Evolutionary conservation across 1,140 invertebrate genomes (phyloP).

Genomic region (Lucilia sericata): DNA sequence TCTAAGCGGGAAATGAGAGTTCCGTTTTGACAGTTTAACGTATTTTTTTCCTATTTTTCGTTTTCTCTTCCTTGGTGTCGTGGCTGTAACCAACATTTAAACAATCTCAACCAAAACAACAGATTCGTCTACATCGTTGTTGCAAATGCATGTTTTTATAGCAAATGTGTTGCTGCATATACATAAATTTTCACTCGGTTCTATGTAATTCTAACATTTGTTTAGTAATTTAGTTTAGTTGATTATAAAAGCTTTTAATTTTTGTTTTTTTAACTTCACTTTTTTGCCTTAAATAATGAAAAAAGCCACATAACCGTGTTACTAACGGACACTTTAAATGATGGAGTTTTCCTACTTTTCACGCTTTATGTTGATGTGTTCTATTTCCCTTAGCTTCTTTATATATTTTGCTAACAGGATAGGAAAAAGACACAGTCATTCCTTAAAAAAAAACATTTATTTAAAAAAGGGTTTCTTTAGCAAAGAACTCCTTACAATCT

Average conservation of each 20-base stretch:
- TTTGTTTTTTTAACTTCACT: neutral
- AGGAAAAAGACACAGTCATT: neutral
- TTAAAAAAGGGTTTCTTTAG: neutral
- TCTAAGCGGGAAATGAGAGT: constrained; percentile 45
- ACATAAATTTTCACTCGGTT: neutral
- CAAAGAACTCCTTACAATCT: neutral
- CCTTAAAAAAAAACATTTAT: too few relatives aligned
- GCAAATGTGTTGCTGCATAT: neutral
- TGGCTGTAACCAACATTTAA: neutral
- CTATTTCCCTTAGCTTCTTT: neutral
- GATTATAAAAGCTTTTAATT: constrained; percentile 17
- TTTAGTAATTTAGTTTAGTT: constrained; percentile 32
- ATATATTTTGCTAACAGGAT: neutral
- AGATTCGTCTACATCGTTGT: neutral
- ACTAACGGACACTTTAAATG: constrained; percentile 37
- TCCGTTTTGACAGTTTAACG: constrained; percentile 43
- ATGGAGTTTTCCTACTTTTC: constrained; percentile 41
- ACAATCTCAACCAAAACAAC: neutral
- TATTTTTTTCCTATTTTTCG: neutral
- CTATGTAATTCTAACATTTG: constrained; percentile 16
- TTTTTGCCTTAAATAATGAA: neutral
- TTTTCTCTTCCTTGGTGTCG: neutral
- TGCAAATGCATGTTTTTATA: neutral
- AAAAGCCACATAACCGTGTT: constrained; percentile 17
- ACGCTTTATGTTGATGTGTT: constrained; percentile 15